Evolutionary conservation across 2,113 vertebrate genomes (phyloP), one percentile per base, ranked within the genome.

Genomic region (Centropus unirufus): DNA sequence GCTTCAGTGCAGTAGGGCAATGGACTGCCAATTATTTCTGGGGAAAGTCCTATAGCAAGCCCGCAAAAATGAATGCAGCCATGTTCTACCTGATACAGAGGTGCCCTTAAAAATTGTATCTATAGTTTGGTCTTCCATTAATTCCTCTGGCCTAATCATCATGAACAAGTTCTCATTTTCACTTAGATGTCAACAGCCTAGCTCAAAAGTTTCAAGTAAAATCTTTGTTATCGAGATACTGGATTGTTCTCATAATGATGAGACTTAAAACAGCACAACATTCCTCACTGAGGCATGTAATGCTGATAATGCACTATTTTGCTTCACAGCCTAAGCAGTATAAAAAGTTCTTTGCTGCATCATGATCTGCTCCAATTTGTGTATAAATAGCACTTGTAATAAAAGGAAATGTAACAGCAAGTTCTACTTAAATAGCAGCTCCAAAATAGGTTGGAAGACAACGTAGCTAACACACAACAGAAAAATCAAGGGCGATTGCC

Each of bases 311-410:
- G 81, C 76, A 92, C 62, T 89, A 92, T 93, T 92, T 95, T 78
- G 63, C 82, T 91, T 47, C 55, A 72, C 21, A 87, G 20, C 69
- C 72, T 74, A 93, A 40, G 76, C 36, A 54, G 73, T 75, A 67
- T 87, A 93, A 89, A 75, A 93, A 86, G n/a, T 94, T 95, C 76
- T 93, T 90, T 79, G 92, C 89, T 87, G 24, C 62, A 78, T 73
- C 80, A 91, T 36, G 74, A 95, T 92, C 79, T 89, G 70, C 27
- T 93, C 77, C 76, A 73, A 57, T 75, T 34, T 81, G 64, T 86
- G 72, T 49, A 87, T 70, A 96, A 78, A 75, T 49, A 83, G n/a
- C 51, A 61, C 55, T 58, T 1, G 2, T 40, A 96, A 89, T 85
- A 96, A 89, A 91, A 93, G 27, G n/a, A 94, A 95, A 89, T 44